Conservation (phyloP, 2,888 invertebrate genomes). For the Gonocerus acuteangulatus region DNA sequence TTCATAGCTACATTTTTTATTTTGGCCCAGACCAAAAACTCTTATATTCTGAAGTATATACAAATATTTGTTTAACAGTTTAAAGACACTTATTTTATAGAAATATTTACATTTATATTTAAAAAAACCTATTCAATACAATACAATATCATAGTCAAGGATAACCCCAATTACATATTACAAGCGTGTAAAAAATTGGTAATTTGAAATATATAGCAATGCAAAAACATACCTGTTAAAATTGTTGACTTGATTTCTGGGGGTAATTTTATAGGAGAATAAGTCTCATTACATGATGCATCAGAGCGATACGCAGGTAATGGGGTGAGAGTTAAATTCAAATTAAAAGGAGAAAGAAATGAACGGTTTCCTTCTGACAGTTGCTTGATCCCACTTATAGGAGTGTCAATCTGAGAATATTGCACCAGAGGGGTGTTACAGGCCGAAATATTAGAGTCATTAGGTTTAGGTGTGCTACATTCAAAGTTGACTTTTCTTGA, state of each 20-base stretch:
- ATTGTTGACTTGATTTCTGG: constrained; percentile 17
- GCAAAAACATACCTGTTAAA: constrained; percentile 23
- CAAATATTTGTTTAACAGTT: too few relatives aligned
- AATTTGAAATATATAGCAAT: too few relatives aligned
- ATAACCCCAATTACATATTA: too few relatives aligned
- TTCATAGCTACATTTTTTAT: too few relatives aligned
- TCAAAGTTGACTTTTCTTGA: constrained; percentile 17
- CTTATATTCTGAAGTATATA: too few relatives aligned
- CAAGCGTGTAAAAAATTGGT: too few relatives aligned
- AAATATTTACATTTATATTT: too few relatives aligned
- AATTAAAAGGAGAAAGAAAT: not conserved
- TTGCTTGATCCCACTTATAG: constrained; percentile 15
- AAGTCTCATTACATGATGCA: not conserved
- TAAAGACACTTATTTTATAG: too few relatives aligned
- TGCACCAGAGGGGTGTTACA: not conserved
- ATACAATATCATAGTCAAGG: too few relatives aligned
- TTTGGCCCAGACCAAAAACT: too few relatives aligned
- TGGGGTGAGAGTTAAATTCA: not conserved
- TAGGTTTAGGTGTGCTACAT: constrained; percentile 19
- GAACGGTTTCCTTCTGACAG: not conserved
- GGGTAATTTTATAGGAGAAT: constrained; percentile 10
- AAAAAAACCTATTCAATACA: too few relatives aligned
- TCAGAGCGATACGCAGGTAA: not conserved
- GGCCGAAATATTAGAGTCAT: not conserved
- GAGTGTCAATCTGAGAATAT: not conserved